Percentiles rank a stretch among this genome's conserved stretches.
These are phyloP conservation scores for Micronycteris hirsuta DNA, from an alignment of 2,113 vertebrate species.

Conservation along the genomic window DNA sequence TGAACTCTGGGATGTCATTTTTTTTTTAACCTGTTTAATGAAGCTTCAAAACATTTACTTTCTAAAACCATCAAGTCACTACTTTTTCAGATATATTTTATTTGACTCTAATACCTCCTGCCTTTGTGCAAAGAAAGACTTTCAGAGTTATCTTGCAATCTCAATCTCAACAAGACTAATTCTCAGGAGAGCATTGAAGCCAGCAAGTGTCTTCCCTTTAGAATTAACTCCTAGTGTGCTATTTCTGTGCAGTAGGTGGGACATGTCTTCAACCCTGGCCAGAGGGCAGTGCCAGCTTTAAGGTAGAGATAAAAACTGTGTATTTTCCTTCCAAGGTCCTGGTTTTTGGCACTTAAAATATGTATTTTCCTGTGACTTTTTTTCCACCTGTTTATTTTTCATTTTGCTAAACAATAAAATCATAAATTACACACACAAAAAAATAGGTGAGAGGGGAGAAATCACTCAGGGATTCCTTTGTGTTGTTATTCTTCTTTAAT, in stretches of 20 bases:
- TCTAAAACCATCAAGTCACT: conserved; percentile 19
- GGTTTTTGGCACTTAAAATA: conserved; percentile 31
- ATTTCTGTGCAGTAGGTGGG: background rate
- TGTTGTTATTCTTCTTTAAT: background rate
- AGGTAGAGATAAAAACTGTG: conserved; percentile 11
- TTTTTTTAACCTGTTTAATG: conserved; percentile 33
- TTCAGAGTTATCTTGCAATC: conserved; percentile 58
- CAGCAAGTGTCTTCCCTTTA: background rate
- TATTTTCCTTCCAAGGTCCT: background rate
- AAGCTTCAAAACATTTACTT: conserved; percentile 44
- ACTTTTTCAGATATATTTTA: conserved; percentile 31
- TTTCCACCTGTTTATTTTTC: background rate
- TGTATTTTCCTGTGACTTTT: background rate
- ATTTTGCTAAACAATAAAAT: background rate
- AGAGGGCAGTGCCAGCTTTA: conserved; percentile 3
- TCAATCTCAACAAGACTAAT: conserved; percentile 38
- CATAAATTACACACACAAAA: background rate
- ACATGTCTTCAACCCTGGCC: background rate
- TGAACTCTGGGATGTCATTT: background rate
- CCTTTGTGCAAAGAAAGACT: conserved; percentile 31
- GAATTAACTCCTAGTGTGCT: background rate
- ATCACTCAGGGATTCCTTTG: background rate
- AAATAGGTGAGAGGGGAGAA: background rate
- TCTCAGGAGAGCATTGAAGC: conserved; percentile 43
- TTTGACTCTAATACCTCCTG: conserved; percentile 13